Evolutionary conservation across 2,888 invertebrate genomes (phyloP), one percentile per base, ranked within the genome.

Genomic region (Argyresthia albistria): DNA sequence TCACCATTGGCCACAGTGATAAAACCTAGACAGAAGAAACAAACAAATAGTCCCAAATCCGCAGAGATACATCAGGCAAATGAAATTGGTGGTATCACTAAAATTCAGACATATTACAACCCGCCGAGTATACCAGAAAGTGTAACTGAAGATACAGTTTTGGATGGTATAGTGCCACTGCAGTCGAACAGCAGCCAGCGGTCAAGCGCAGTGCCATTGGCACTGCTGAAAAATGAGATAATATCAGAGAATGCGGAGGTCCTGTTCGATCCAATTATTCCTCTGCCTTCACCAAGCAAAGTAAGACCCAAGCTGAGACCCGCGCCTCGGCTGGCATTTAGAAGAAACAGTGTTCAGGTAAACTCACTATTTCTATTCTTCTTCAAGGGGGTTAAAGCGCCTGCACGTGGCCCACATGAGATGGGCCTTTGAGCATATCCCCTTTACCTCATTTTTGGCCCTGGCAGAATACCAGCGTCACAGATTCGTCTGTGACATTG

Each of bases 301-400:
- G 91, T 90, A 50, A 83, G 94, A 1, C 88, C 90, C 0, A 90
- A 93, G 57, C 90, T 94, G 39, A 89, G 91, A 43, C 92, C 94
- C 4, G 89, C 90, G 4, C 94, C 94, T 0, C 86, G 91, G 60
- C 81, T 94, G 51, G 78, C 73, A 15, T 80, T 89, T 54, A 87
- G 93, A 54, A 89, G 93, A 59, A 93, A 92, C 63, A 92, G 92
- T 71, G 75, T 91, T 42, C 89, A 89, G 66, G 88, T 90, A 59
- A 69, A 43, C 58, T 53, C 51, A 47, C 4, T 49, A 14, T 15
- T 39, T 8, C 10, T 36, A 25, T 25, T 6, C 2, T 6, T 25
- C 25, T 4, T 25, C 6, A 25, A n/a, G n/a, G n/a, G n/a, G n/a
- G n/a, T n/a, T n/a, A n/a, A n/a, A n/a, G n/a, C n/a, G n/a, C n/a